Evolutionary conservation across 2,888 invertebrate species (phyloP), one percentile per base, ranked within the genome.

Genomic region (Physocephala rufipes): DNA sequence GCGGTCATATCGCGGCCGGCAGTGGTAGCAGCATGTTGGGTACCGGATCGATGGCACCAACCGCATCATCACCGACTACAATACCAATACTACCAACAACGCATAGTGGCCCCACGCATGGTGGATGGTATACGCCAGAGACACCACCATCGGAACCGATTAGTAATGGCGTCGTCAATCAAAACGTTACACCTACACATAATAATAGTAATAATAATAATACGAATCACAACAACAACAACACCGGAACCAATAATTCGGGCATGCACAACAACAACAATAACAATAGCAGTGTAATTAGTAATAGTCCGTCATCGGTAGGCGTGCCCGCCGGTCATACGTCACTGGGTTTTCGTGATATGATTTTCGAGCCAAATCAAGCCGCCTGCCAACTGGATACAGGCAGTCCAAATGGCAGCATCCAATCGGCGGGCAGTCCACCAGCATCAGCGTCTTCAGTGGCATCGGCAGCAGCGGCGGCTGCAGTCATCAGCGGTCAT

Each of bases 111-210:
- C 84, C 84, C 21, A 80, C 84, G 21, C 86, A 86, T 73, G 86
- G 86, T 2, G 86, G 86, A 63, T 86, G 86, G 86, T 86, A 86
- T 74, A 85, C 86, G 15, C 86, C 86, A 16, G 86, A 86, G 76
- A 86, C 86, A 64, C 86, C 86, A 67, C 86, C 86, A 4, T 83
- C 83, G n/a, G 83, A 83, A 69, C 83, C 83, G 3, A 77, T 83
- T 12, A 80, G 78, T 15, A 49, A 73, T 30, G 53, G 62, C 19
- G 36, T 47, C 5, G 24, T 19, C 43, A 51, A 45, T 12, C 21
- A 45, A 36, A 51, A 58, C 53, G 71, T 73, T 68, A 67, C 74
- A 45, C 69, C 74, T 9, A 72, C 74, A 16, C 21, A 61, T 43
- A 58, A 51, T 7, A 53, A 67, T 74, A 74, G 3, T 61, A 76